Evolutionary conservation across 2,888 invertebrate genomes (phyloP), one percentile per base, ranked within the genome.

Genomic region (Drosophila limbata): DNA sequence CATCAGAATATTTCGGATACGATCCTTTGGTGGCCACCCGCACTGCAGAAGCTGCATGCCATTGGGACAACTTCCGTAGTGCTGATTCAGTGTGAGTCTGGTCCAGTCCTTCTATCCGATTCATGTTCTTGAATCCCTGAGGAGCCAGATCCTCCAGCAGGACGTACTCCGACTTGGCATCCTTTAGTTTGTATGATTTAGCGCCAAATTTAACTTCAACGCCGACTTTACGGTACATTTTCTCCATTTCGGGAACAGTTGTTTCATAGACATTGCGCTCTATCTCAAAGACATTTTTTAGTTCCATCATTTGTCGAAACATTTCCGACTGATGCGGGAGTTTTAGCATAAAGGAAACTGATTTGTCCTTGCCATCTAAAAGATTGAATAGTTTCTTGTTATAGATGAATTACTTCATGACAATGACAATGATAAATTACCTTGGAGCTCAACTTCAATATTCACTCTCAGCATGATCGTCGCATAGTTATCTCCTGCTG

Each of bases 31-130:
- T 67, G 25, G 66, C 82, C 4, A 76, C 73, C 4, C 83, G 71
- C 19, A 81, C 84, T 0, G 81, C 90, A 0, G 91, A 90, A 0
- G 84, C 90, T 0, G 92, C 92, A 84, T 91, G 91, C 69, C 91
- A 91, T 65, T 91, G 76, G 3, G 92, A 79, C 50, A 91, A 28
- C 48, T 90, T 92, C 21, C 63, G 53, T 0, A 91, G 71, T 4
- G 84, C 88, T 3, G 78, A 52, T 35, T 91, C 75, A 13, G 84
- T 82, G 35, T 92, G 91, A 0, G 11, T 53, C 59, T 87, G 79
- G 45, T 91, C 88, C 1, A 91, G 65, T 3, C 91, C 92, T 10
- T 78, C 77, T 0, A 78, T 59, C 0, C 91, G 86, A 69, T 90
- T 86, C 0, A 67, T 77, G 51, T 84, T 90, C 15, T 78, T 83